phyloP scores from a whole-genome alignment of 2,888 invertebrate species.

The Melieria picta region DNA sequence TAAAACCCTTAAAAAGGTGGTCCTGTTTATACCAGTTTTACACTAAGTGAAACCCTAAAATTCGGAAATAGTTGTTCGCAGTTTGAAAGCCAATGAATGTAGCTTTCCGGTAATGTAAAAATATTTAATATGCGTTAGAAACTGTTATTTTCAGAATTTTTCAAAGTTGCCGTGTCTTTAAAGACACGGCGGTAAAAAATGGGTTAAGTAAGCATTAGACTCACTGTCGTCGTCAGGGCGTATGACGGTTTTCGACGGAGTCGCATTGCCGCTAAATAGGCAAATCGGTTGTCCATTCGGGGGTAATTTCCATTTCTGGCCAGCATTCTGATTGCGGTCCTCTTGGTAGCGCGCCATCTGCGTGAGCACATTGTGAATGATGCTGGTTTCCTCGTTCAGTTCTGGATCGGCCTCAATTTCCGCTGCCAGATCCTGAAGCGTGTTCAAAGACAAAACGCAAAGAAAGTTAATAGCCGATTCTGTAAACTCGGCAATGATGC shows the following conservation, averaged over 20 bases:
- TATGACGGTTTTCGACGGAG: slow-evolving; percentile 70
- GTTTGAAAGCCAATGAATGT: too few species aligned
- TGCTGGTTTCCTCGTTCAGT: slow-evolving; percentile 74
- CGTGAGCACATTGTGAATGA: slow-evolving; percentile 76
- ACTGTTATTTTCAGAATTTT: too few species aligned
- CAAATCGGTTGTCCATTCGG: slow-evolving; percentile 77
- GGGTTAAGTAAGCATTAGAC: slow-evolving; percentile 56
- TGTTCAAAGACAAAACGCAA: background rate
- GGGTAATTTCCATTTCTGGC: slow-evolving; percentile 77
- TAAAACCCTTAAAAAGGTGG: too few species aligned
- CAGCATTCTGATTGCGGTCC: slow-evolving; percentile 70
- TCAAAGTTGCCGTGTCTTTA: too few species aligned
- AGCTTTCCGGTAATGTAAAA: too few species aligned
- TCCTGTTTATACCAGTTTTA: too few species aligned
- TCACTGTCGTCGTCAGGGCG: slow-evolving; percentile 76
- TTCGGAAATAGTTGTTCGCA: too few species aligned
- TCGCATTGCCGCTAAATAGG: slow-evolving; percentile 71
- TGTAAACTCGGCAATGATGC: background rate
- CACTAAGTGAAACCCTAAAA: too few species aligned
- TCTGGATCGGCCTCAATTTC: slow-evolving; percentile 76
- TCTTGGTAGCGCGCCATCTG: slow-evolving; percentile 72
- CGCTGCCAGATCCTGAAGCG: slow-evolving; percentile 73
- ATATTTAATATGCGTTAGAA: too few species aligned
- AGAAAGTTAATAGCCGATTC: background rate
- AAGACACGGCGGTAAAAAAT: too few species aligned